Evolutionary conservation across 2,113 vertebrate species (phyloP).

Genomic region (Columba livia): DNA sequence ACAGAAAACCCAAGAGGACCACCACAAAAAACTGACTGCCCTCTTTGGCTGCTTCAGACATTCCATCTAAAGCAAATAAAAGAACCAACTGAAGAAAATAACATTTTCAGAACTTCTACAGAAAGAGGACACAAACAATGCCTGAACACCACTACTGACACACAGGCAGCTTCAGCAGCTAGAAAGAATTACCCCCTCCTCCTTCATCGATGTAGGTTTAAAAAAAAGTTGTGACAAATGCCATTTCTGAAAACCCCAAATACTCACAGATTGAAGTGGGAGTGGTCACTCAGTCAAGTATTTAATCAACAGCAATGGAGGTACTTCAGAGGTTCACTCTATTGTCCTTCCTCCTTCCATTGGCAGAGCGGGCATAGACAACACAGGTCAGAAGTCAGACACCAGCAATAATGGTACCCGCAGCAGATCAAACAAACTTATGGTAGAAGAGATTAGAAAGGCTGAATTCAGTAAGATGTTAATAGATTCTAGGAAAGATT

Average conservation of each 20-base stretch:
- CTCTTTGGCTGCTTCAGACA: neutral
- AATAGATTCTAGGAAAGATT: neutral
- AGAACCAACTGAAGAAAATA: neutral
- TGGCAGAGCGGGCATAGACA: neutral
- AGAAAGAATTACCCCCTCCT: neutral
- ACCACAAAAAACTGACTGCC: fast-evolving
- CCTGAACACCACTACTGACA: neutral
- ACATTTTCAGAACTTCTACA: neutral
- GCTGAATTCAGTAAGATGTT: neutral
- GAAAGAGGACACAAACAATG: neutral
- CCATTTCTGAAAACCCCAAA: neutral
- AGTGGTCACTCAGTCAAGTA: neutral
- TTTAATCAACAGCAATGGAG: neutral
- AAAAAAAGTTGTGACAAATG: neutral
- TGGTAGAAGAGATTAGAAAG: neutral
- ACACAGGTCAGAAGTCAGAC: neutral
- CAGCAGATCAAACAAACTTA: neutral
- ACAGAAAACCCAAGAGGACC: neutral
- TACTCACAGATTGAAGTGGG: neutral
- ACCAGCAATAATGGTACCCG: neutral
- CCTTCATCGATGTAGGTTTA: neutral
- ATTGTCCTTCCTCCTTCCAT: neutral
- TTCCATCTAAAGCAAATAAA: neutral
- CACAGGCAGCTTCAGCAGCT: neutral
- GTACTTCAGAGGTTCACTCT: neutral